Percentiles rank a stretch among this genome's conserved stretches.
Conservation (phyloP, 2,113 vertebrate species). For the Uropsilus gracilis region DNA sequence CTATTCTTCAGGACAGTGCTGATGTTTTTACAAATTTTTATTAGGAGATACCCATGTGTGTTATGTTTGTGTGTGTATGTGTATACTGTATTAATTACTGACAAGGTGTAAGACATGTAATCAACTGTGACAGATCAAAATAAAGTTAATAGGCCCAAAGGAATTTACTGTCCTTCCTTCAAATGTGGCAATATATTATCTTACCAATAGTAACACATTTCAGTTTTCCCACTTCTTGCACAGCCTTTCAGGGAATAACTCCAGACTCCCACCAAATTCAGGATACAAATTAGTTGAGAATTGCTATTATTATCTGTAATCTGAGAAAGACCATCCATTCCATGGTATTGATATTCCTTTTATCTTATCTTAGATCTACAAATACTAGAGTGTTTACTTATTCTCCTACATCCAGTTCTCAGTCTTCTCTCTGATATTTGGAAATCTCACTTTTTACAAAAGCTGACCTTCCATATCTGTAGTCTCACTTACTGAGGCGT, state of each 20-base stretch:
- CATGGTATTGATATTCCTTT: not conserved
- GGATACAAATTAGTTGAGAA: not conserved
- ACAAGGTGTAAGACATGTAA: not conserved
- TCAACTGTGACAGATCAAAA: not conserved
- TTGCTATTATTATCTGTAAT: not conserved
- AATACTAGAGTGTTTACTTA: not conserved
- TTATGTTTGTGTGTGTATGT: not conserved
- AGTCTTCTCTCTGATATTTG: constrained; percentile 22
- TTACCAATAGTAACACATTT: not conserved
- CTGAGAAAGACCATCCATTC: not conserved
- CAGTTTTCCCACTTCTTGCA: not conserved
- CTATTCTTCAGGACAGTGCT: not conserved
- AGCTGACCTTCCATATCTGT: not conserved
- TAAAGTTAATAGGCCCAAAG: not conserved
- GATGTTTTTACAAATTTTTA: not conserved
- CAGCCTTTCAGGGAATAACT: not conserved
- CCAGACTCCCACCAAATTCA: not conserved
- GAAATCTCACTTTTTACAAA: not conserved
- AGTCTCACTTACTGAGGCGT: not conserved
- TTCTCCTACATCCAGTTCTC: not conserved
- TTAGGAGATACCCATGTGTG: not conserved
- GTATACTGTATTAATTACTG: constrained; percentile 3
- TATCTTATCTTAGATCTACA: constrained; percentile 27
- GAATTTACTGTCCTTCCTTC: not conserved
- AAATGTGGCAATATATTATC: not conserved